Conservation (phyloP, 2,797 vertebrate species). For the Malurus splendens region DNA sequence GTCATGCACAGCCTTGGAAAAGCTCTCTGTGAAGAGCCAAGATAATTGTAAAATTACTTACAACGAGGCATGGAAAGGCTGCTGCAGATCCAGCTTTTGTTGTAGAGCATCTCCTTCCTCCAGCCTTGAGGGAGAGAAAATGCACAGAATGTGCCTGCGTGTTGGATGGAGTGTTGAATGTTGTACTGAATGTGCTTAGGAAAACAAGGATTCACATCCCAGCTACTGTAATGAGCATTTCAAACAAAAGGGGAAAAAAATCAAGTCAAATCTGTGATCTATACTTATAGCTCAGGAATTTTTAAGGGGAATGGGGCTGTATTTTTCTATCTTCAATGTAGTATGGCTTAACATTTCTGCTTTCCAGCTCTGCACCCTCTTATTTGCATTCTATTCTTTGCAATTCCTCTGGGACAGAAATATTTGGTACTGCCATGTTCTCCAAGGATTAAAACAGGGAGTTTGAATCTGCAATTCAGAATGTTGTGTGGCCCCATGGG, state of each 20-base stretch:
- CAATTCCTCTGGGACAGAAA: background rate
- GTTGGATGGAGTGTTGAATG: background rate
- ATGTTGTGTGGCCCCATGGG: fast-evolving
- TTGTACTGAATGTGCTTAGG: background rate
- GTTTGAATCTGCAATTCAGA: background rate
- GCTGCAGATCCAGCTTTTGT: background rate
- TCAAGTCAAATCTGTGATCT: background rate
- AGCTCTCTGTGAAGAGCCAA: background rate
- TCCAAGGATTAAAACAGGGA: background rate
- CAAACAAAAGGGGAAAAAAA: background rate
- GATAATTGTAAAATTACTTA: background rate
- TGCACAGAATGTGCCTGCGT: background rate
- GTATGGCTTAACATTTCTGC: background rate
- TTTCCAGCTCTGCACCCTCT: background rate
- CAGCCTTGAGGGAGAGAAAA: background rate
- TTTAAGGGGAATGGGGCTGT: background rate
- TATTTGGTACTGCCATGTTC: background rate
- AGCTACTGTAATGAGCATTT: background rate
- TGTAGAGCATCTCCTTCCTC: background rate
- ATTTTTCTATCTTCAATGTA: background rate
- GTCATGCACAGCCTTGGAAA: background rate
- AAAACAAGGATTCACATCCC: background rate
- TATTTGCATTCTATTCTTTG: background rate
- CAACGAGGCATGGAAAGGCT: background rate
- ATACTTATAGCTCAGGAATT: background rate